Evolutionary conservation across 2,797 vertebrate species (phyloP), one percentile per base, ranked within the genome.

Genomic region (Anniella stebbinsi): DNA sequence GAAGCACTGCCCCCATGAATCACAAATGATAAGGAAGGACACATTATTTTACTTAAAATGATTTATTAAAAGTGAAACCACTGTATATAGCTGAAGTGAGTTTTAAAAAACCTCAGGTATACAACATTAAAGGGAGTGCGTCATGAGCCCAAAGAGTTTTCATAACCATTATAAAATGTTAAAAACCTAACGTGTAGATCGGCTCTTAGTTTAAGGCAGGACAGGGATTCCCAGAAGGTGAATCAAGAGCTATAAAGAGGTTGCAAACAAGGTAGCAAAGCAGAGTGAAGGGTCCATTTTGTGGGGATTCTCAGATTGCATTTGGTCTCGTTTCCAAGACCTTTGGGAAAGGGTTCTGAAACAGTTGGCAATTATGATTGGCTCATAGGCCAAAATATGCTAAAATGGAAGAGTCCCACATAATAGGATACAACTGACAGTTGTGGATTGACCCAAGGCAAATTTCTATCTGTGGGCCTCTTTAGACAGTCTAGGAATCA

Each of bases 401-500:
- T 36, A 38, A 66, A 41, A 10, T 77, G 45, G 57, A 75, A 76
- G 6, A 72, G 38, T 84, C 23, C 41, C 57, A 51, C 13, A n/a
- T 83, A n/a, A 75, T 21, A 67, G n/a, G 6, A 48, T 76, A 45
- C 41, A 67, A 45, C 3, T 80, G 8, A 28, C 21, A 69, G 9
- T 80, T 78, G 69, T 21, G 12, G 23, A 54, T 6, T 69, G 48
- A 76, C n/a, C 21, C 18, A 67, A 51, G 23, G 33, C 63, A 87
- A 36, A 87, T 51, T 67, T 36, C 33, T 17, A 60, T 60, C 51
- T 25, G 30, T 81, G 45, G 33, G 51, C 38, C 67, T 88, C 77
- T 72, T 89, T 84, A 83, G 38, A 45, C 83, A 83, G 41, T 51
- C 72, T 88, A 38, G 33, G 57, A 54, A 51, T 38, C n/a, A 69